These are phyloP conservation scores for Acanthochromis polyacanthus DNA, from an alignment of 2,113 vertebrate species.

Conservation along the genomic window DNA sequence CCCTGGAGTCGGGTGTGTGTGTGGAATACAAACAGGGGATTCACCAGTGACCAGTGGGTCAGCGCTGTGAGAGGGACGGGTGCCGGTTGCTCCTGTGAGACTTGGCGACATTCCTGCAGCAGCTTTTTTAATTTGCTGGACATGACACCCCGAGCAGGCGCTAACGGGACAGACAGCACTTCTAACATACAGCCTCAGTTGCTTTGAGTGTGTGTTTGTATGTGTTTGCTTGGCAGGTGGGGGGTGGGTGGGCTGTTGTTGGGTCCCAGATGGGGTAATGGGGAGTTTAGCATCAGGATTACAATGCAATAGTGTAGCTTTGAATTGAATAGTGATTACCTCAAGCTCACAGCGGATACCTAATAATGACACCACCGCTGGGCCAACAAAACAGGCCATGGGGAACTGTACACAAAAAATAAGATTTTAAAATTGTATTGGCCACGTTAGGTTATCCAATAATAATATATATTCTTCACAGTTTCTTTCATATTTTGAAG, in stretches of 20 bases:
- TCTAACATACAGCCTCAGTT: conserved; percentile 68
- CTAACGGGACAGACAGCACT: conserved; percentile 69
- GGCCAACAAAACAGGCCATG: conserved; percentile 10
- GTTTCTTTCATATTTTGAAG: too few relatives aligned
- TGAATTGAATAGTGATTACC: conserved; percentile 90
- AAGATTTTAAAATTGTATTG: neutral
- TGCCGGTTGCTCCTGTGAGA: conserved; percentile 65
- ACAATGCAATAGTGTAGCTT: conserved; percentile 94
- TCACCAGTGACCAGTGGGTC: conserved; percentile 80
- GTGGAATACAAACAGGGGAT: conserved; percentile 80
- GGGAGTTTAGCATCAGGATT: conserved; percentile 97
- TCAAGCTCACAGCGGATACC: conserved; percentile 87
- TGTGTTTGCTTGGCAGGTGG: conserved; percentile 19
- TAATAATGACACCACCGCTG: conserved; percentile 73
- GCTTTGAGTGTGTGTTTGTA: conserved; percentile 33
- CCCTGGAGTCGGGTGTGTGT: conserved; percentile 73
- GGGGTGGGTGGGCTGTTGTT: conserved; percentile 71
- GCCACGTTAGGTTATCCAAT: neutral
- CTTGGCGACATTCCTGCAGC: conserved; percentile 74
- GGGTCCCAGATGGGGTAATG: conserved; percentile 96
- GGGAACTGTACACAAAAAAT: neutral
- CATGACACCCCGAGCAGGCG: conserved; percentile 59
- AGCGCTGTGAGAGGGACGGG: conserved; percentile 55
- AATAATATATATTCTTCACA: neutral
- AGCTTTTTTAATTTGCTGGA: conserved; percentile 77